Percentiles rank a stretch among this genome's conserved stretches.
Conservation (phyloP, 2,113 vertebrate species). For the Condylura cristata region DNA sequence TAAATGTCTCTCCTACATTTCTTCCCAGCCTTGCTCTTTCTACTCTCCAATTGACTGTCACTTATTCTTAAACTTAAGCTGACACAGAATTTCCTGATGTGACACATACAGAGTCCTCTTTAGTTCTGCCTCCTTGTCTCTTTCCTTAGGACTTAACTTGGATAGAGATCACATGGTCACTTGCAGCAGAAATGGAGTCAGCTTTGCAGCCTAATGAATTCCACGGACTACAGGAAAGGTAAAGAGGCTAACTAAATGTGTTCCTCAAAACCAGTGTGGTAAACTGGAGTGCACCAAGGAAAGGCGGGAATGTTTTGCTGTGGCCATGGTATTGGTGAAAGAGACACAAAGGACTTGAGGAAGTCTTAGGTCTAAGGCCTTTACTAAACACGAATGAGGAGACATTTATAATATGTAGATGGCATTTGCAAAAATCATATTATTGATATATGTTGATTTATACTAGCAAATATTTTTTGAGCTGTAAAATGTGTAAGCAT, state of each 20-base stretch:
- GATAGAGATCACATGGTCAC: not conserved
- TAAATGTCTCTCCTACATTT: not conserved
- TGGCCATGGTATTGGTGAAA: not conserved
- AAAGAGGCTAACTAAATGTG: not conserved
- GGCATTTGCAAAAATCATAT: not conserved
- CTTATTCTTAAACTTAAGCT: not conserved
- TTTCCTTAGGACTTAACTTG: not conserved
- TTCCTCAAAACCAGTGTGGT: not conserved
- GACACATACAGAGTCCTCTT: not conserved
- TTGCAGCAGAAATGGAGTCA: not conserved
- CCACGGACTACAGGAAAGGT: not conserved
- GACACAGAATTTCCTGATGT: not conserved
- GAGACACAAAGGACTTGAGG: too few species aligned
- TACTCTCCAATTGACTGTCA: not conserved
- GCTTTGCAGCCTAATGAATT: not conserved
- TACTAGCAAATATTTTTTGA: not conserved
- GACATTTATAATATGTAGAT: not conserved
- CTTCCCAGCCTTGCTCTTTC: not conserved
- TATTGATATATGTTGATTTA: not conserved
- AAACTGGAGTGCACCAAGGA: not conserved
- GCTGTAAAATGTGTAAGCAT: slow-evolving; percentile 17
- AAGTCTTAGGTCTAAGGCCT: not conserved
- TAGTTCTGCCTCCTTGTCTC: not conserved
- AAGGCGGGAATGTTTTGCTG: not conserved
- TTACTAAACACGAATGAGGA: not conserved